These are phyloP conservation scores for Myotis daubentonii DNA, from an alignment of 2,797 vertebrate genomes.

Conservation along the genomic window DNA sequence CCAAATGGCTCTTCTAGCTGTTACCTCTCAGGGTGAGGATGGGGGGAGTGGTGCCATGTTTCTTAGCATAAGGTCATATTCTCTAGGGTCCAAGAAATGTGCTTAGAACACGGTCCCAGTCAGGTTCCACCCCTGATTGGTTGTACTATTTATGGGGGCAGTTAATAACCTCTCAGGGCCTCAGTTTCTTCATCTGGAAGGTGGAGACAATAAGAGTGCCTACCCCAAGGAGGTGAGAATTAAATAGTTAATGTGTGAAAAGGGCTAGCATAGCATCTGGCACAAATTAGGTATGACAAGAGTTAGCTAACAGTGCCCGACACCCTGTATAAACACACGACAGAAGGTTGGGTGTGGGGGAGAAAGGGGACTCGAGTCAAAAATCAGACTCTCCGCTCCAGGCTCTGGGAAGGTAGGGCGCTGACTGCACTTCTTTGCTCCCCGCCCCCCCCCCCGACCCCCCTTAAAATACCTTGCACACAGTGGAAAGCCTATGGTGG, in stretches of 20 bases:
- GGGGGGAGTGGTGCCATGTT: not conserved
- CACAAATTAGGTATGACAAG: not conserved
- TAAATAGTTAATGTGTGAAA: not conserved
- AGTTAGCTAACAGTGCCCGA: not conserved
- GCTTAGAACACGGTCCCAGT: not conserved
- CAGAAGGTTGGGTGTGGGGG: not conserved
- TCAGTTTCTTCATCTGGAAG: not conserved
- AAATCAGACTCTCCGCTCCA: not conserved
- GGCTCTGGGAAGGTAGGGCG: not conserved
- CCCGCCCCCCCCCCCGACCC: fast-evolving
- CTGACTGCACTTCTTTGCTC: not conserved
- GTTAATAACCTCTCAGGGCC: not conserved
- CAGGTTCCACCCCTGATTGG: not conserved
- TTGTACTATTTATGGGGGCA: not conserved
- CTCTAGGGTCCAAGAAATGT: not conserved
- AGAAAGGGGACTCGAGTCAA: not conserved
- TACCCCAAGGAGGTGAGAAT: not conserved
- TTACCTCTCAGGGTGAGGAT: not conserved
- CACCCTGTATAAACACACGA: not conserved
- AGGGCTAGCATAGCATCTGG: not conserved
- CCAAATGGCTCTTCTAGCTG: not conserved
- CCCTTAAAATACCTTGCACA: fast-evolving
- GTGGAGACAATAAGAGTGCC: not conserved
- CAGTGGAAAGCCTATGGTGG: not conserved
- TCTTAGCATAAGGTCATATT: not conserved